Evolutionary conservation across 2,888 invertebrate species (phyloP), one percentile per base, ranked within the genome.

Genomic region (Temnothorax rugatulus): DNA sequence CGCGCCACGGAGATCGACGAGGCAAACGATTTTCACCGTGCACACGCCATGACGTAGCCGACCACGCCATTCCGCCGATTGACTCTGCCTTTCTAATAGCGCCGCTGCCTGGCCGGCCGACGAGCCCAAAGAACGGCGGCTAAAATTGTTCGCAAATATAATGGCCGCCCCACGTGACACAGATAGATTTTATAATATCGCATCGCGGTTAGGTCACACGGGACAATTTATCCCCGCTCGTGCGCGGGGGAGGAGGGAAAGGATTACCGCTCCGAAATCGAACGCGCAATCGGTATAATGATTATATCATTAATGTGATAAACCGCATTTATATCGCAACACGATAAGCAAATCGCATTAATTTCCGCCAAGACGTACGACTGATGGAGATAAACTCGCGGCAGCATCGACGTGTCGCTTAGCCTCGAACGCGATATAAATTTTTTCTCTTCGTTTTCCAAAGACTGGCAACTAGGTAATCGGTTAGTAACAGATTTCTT

Each of bases 1-100:
- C 59, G 77, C 81, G 68, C 71, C 63, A 38, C 85, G 61, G 71
- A 81, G 81, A 73, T 79, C 89, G 88, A 87, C 90, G 86, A 86
- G 86, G 90, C 87, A 87, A 89, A 85, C 86, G 84, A 87, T 90
- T 90, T 90, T 89, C 90, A 88, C 90, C 87, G 87, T 75, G 86
- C 54, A 57, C 84, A 57, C 68, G 85, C 52, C 75, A 52, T 83
- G 81, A 75, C 81, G 75, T 75, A 52, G 82, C 76, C 47, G 64
- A 57, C 83, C 83, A 77, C 79, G 84, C 88, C 88, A 84, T 77
- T 82, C 77, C 74, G 82, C 63, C 82, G 84, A 86, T 86, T 75
- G 84, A 68, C 64, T 87, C 84, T 84, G 84, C 90, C 90, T 90
- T 90, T 90, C 90, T 90, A 90, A 90, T 88, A 76, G 63, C 85